Conservation (phyloP, 2,888 invertebrate genomes). For the Eurytoma californica region DNA sequence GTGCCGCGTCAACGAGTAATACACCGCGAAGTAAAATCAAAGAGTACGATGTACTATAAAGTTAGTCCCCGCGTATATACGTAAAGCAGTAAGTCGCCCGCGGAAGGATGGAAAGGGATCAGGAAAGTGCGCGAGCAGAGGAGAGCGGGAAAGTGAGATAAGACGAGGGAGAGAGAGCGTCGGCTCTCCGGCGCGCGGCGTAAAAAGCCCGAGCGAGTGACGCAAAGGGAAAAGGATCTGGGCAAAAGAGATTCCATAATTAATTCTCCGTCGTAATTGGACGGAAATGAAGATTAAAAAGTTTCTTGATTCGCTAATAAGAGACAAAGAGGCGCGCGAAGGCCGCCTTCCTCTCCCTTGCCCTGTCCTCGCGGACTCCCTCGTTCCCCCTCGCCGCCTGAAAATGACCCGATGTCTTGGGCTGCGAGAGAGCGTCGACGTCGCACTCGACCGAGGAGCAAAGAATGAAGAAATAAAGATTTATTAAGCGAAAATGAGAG, state of each 20-base stretch:
- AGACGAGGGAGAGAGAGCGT: conserved; percentile 16
- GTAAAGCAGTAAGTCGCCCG: conserved; percentile 8
- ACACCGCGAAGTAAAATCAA: conserved; percentile 38
- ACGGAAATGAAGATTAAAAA: conserved; percentile 72
- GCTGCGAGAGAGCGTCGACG: background rate
- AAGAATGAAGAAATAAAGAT: conserved; percentile 52
- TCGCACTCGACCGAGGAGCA: background rate
- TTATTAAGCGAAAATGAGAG: conserved; percentile 42
- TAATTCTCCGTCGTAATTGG: conserved; percentile 70
- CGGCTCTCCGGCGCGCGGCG: background rate
- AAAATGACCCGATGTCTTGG: conserved; percentile 30
- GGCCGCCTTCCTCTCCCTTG: background rate
- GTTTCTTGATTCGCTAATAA: conserved; percentile 65
- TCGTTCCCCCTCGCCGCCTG: background rate
- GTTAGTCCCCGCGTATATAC: conserved; percentile 3
- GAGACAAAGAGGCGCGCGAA: conserved; percentile 60
- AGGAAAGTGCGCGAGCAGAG: conserved; percentile 24
- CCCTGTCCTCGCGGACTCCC: background rate
- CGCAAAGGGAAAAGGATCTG: conserved; percentile 38
- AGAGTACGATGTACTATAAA: conserved; percentile 21
- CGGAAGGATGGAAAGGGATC: conserved; percentile 31
- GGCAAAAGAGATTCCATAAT: conserved; percentile 65
- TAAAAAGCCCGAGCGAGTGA: conserved; percentile 33
- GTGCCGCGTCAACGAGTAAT: conserved; percentile 29
- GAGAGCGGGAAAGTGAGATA: conserved; percentile 1